These are phyloP conservation scores for Acipenser oxyrinchus DNA, from an alignment of 2,797 vertebrate genomes.

Conservation along the genomic window DNA sequence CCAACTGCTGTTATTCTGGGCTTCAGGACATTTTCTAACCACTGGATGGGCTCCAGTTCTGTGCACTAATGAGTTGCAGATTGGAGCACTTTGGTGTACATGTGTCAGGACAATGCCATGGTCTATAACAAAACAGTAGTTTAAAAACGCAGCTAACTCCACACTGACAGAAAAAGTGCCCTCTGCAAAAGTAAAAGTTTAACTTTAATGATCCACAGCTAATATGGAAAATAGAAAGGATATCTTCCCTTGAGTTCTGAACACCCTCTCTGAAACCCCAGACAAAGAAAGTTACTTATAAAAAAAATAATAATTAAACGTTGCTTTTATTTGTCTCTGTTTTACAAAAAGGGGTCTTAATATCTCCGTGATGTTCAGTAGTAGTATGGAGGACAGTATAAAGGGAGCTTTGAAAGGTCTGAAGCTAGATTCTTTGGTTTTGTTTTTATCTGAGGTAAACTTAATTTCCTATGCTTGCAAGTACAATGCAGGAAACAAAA, in stretches of 20 bases:
- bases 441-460: no score
- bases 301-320: not conserved
- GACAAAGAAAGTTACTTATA: slow-evolving; percentile 33
- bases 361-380: not conserved
- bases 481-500: slow-evolving; percentile 16
- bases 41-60: slow-evolving; percentile 74
- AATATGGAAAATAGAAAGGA: slow-evolving; percentile 80
- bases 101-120: slow-evolving; percentile 69
- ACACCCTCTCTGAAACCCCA: slow-evolving; percentile 68
- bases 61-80: slow-evolving; percentile 87
- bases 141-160: slow-evolving; percentile 39
- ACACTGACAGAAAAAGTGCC: slow-evolving; percentile 65
- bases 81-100: slow-evolving; percentile 60
- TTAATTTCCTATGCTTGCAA: no score
- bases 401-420: no score
- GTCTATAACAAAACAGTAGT: slow-evolving; percentile 60
- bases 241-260: slow-evolving; percentile 82
- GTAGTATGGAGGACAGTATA: not conserved
- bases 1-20: slow-evolving; percentile 56
- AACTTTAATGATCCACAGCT: slow-evolving; percentile 70
- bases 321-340: not conserved
- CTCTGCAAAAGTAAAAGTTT: slow-evolving; percentile 70
- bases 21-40: slow-evolving; percentile 61
- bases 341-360: not conserved
- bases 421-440: no score